phyloP scores from a whole-genome alignment of 2,797 vertebrate genomes.

The Myripristis murdjan region DNA sequence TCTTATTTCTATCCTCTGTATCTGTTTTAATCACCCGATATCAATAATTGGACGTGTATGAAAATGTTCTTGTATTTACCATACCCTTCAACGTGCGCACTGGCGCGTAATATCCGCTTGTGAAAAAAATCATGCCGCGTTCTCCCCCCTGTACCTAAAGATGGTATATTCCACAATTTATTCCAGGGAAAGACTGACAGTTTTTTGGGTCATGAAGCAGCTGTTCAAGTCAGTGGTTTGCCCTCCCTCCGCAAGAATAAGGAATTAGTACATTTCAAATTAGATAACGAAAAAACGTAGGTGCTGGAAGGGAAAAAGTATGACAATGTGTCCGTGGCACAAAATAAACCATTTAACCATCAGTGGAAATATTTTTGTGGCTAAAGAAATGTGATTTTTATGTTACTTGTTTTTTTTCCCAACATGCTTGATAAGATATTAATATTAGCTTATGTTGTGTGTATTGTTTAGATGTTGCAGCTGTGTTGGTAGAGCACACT shows the following conservation, averaged over 20 bases:
- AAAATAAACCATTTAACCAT: constrained; percentile 56
- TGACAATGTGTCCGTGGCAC: constrained; percentile 68
- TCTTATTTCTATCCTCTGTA: accelerated
- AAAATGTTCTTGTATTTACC: accelerated
- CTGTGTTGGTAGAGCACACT: constrained; percentile 25
- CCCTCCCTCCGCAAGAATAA: constrained; percentile 88
- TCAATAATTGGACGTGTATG: accelerated
- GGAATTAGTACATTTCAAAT: constrained; percentile 92
- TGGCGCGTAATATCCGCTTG: not conserved
- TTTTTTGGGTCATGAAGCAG: constrained; percentile 95
- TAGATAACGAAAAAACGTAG: constrained; percentile 89
- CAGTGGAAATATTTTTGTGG: constrained; percentile 15
- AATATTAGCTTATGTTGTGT: constrained; percentile 23
- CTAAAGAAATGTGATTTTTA: constrained; percentile 23
- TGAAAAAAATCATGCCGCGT: constrained; percentile 29
- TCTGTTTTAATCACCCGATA: accelerated
- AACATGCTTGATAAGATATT: constrained; percentile 22
- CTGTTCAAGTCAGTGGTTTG: constrained; percentile 88
- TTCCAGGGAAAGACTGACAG: constrained; percentile 95
- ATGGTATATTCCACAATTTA: constrained; percentile 92
- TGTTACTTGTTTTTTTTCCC: constrained; percentile 15
- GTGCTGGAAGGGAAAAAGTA: constrained; percentile 76
- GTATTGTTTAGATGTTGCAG: constrained; percentile 41
- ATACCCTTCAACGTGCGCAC: accelerated
- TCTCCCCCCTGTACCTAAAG: constrained; percentile 69